Evolutionary conservation across 64 coral and sea anemone species (phyloP).

Genomic region (Porites lutea): DNA sequence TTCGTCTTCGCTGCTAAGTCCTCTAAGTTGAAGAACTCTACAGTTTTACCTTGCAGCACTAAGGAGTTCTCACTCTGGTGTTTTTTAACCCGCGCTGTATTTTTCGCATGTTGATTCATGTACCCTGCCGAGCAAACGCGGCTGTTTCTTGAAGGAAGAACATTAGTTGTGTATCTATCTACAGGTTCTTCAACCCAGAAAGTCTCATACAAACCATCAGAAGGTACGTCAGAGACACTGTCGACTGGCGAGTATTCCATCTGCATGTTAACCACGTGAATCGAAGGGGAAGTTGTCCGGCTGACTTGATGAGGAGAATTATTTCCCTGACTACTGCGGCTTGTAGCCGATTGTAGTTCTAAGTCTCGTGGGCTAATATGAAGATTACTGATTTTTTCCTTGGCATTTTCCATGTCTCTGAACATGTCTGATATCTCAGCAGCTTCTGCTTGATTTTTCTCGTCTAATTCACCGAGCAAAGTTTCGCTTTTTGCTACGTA

Average conservation of each 20-base stretch:
- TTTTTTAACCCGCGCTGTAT: conserved; percentile 44
- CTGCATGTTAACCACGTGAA: not conserved
- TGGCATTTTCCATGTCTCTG: conserved; percentile 18
- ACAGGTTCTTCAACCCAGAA: conserved; percentile 70
- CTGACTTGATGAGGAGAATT: not conserved
- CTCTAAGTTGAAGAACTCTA: conserved; percentile 60
- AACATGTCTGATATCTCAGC: conserved; percentile 67
- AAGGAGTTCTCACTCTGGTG: conserved; percentile 35
- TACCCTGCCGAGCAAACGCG: conserved; percentile 13
- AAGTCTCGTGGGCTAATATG: conserved; percentile 36
- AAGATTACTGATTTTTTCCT: conserved; percentile 6
- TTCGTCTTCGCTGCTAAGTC: conserved; percentile 25
- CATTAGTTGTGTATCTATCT: not conserved
- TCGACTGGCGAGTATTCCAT: not conserved
- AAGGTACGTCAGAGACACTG: not conserved
- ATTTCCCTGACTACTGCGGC: not conserved
- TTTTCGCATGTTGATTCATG: not conserved
- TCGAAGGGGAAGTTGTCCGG: not conserved
- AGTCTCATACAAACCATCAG: conserved; percentile 12
- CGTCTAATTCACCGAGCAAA: conserved; percentile 33
- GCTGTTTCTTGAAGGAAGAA: not conserved
- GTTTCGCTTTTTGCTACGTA: conserved; percentile 56
- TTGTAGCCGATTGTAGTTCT: not conserved
- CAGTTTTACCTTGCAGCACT: conserved; percentile 59
- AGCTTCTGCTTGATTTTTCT: conserved; percentile 46